phyloP scores from a whole-genome alignment of 2,888 invertebrate species.

The Achlya flavicornis region DNA sequence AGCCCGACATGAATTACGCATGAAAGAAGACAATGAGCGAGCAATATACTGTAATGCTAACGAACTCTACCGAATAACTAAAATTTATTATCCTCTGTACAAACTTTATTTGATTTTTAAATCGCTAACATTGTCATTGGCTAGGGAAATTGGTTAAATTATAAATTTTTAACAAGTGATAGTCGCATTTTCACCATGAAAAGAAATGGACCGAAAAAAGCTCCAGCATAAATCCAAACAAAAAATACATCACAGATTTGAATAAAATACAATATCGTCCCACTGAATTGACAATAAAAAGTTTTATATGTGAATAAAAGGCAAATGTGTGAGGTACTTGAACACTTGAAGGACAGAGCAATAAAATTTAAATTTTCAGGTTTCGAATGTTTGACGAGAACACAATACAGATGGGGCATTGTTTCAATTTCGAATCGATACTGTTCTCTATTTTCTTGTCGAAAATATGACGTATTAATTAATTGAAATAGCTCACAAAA shows the following conservation, averaged over 20 bases:
- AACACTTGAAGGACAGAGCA: constrained; percentile 18
- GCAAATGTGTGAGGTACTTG: constrained; percentile 11
- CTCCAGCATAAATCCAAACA: neutral
- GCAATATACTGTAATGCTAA: constrained; percentile 62
- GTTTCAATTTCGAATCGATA: constrained; percentile 53
- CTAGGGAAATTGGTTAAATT: no score
- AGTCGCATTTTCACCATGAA: no score
- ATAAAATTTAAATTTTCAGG: neutral
- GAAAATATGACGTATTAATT: constrained; percentile 63
- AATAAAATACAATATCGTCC: constrained; percentile 3
- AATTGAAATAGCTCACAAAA: constrained; percentile 70
- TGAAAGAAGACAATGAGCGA: constrained; percentile 64
- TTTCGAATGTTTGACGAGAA: constrained; percentile 32
- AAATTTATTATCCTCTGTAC: constrained; percentile 20
- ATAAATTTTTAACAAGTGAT: no score
- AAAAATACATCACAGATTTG: neutral
- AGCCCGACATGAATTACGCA: constrained; percentile 72
- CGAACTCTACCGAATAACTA: constrained; percentile 36
- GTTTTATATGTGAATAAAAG: constrained; percentile 9
- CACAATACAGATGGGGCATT: constrained; percentile 46
- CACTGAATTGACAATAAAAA: constrained; percentile 7
- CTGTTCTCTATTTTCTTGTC: constrained; percentile 37
- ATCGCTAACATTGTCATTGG: neutral
- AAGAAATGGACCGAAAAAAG: neutral
- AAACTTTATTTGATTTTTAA: neutral